Evolutionary conservation across 2,797 vertebrate species (phyloP), one percentile per base, ranked within the genome.

Genomic region (Gallirallus australis): DNA sequence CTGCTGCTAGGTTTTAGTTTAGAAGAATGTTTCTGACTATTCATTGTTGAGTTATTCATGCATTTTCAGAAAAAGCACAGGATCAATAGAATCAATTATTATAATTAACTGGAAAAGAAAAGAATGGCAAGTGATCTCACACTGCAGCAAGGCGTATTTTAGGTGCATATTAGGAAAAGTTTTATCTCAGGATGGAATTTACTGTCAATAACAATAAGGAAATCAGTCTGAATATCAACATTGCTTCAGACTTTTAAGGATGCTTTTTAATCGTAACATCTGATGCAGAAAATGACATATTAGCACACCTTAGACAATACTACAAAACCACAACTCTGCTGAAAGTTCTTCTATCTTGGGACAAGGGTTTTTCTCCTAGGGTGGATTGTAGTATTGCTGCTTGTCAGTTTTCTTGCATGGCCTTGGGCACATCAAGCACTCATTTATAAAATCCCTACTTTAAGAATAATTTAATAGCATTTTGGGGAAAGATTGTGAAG

Each of bases 31-130:
- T 57, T 93, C 40, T 93, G 37, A 12, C 21, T 83, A 50, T 61
- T 86, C 6, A 24, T 33, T 73, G 50, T 5, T 82, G 47, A 91
- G 75, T 63, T 72, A 80, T 45, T 90, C 2, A 63, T 57, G 54
- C 59, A 30, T 85, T 87, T 92, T 82, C 47, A 76, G 48, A 72
- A 81, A 72, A 84, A 88, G 2, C 1, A 1, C 19, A 33, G 12
- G 47, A 83, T 95, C 82, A 33, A 81, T 88, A 90, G 37, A 91
- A 94, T 86, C 60, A 75, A 89, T 91, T 95, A 82, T 73, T 85
- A 61, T 47, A 94, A 96, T 87, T 94, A 96, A 93, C 28, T 77
- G 52, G 75, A 79, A 91, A 76, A 91, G 18, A 73, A 82, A 93
- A 83, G 50, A 91, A 72, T 53, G 53, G 59, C 19, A 80, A 92